phyloP scores from a whole-genome alignment of 2,113 vertebrate genomes.

The Cololabis saira region DNA sequence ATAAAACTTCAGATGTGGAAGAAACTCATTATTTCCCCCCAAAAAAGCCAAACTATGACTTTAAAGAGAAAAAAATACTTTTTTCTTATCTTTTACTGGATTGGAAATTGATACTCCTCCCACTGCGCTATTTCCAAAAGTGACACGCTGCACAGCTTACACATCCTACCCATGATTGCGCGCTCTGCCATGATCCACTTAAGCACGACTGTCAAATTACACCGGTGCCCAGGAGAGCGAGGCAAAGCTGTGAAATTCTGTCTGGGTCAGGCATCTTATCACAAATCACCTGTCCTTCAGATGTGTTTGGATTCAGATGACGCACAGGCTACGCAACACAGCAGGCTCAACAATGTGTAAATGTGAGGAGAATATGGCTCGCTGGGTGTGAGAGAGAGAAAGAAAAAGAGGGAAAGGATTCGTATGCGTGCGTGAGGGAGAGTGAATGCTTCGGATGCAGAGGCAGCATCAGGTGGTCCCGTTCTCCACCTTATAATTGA shows the following conservation, averaged over 20 bases:
- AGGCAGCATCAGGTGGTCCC: slow-evolving; percentile 58
- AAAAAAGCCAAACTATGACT: slow-evolving; percentile 6
- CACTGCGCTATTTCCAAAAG: slow-evolving; percentile 7
- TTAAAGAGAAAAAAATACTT: background rate
- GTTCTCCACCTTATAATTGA: slow-evolving; percentile 52
- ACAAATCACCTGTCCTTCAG: slow-evolving; percentile 73
- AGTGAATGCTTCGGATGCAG: slow-evolving; percentile 20
- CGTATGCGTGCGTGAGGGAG: slow-evolving; percentile 9
- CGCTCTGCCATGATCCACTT: slow-evolving; percentile 63
- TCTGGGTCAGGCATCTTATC: slow-evolving; percentile 56
- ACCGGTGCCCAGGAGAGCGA: slow-evolving; percentile 38
- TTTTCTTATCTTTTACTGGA: background rate
- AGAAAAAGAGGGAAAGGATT: slow-evolving; percentile 2
- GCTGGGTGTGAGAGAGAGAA: slow-evolving; percentile 41
- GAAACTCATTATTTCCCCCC: too few species aligned
- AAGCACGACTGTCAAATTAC: slow-evolving; percentile 54
- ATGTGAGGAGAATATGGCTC: slow-evolving; percentile 53
- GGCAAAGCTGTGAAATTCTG: slow-evolving; percentile 54
- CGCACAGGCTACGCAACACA: slow-evolving; percentile 63
- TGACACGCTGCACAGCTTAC: slow-evolving; percentile 19
- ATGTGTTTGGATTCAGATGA: slow-evolving; percentile 63
- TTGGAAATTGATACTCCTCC: background rate
- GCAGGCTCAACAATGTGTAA: slow-evolving; percentile 56
- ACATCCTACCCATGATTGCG: slow-evolving; percentile 36
- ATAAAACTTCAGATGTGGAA: slow-evolving; percentile 27